phyloP scores from a whole-genome alignment of 1,140 invertebrate species.

The Drosophila sechellia region DNA sequence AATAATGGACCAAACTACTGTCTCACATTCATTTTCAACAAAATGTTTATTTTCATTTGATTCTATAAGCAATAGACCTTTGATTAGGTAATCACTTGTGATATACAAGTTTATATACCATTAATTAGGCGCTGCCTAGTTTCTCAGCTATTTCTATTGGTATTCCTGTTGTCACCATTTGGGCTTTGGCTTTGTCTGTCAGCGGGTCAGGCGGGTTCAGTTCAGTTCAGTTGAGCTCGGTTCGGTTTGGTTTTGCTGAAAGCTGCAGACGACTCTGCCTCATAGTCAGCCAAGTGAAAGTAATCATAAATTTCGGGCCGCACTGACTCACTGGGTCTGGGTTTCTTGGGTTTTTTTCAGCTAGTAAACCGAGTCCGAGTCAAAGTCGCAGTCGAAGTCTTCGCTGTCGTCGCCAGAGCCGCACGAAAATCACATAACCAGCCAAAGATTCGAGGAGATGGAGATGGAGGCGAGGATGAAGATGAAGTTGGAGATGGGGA shows the following conservation, averaged over 20 bases:
- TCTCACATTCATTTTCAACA: too few relatives aligned
- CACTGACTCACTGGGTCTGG: constrained; percentile 60
- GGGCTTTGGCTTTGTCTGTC: constrained; percentile 44
- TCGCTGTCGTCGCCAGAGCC: constrained; percentile 26
- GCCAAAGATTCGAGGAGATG: constrained; percentile 14
- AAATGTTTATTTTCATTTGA: not conserved
- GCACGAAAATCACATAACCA: constrained; percentile 72
- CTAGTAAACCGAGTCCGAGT: constrained; percentile 7
- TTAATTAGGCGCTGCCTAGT: not conserved
- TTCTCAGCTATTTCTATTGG: constrained; percentile 9
- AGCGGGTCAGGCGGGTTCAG: constrained; percentile 59
- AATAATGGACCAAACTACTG: too few relatives aligned
- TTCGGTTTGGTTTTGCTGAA: not conserved
- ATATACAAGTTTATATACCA: not conserved
- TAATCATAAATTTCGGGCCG: constrained; percentile 77
- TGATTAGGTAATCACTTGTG: not conserved
- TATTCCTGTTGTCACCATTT: constrained; percentile 24
- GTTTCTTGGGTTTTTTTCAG: constrained; percentile 1
- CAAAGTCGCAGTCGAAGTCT: constrained; percentile 9
- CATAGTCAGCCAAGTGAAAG: constrained; percentile 71
- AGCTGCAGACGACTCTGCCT: not conserved
- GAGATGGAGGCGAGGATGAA: not conserved
- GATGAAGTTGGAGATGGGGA: constrained; percentile 6
- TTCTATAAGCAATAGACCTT: not conserved
- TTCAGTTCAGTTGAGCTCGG: not conserved